Base-by-base conservation (phyloP, 92 coral and sea anemone genomes). In the Pocillopora meandrina region DNA sequence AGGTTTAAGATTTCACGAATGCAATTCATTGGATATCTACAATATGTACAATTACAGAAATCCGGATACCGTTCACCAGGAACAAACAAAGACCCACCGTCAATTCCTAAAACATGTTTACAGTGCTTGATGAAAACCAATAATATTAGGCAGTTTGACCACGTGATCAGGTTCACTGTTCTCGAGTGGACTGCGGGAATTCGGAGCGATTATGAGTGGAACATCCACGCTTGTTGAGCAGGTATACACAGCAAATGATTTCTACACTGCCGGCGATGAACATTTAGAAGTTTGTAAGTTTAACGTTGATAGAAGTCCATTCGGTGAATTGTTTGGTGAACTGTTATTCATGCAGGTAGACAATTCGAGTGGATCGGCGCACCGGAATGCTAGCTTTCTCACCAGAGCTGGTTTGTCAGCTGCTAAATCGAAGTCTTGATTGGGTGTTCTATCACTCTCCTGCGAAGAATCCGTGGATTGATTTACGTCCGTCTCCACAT, bases 401-500 rank as follows among this genome's bases (percentile, higher is more conserved):
- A 94, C 95, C 16, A 94, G 91, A 16, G 91, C 76, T 76, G 98
- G 98, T 86, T 85, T 92, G 16, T 74, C 65, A 36, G 61, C 60
- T 5, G 87, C 47, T 56, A 73, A 59, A 1, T 63, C 33, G 13
- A n/a, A 57, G 80, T 80, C 85, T 64, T 88, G 86, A 60, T 75
- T 70, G 5, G 80, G 92, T 8, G 85, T 65, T 56, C 66, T 68
- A 26, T 93, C 82, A 75, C 76, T 90, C 12, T 82, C 86, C 33
- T 89, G 95, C 5, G 98, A 89, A 36, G 90, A 78, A 78, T 86
- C 93, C 21, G 92, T 82, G 61, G 94, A 64, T 75, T 90, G 92
- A 35, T 95, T 89, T 31, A 86, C 77, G 16, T 90, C 95, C 4
- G 87, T 85, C 72, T 95, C 98, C n/a, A 95, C 90, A 58, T 93